Percentiles rank a stretch among this genome's conserved stretches.
Conservation (phyloP, 1,140 invertebrate species). For the Panonychus citri region DNA sequence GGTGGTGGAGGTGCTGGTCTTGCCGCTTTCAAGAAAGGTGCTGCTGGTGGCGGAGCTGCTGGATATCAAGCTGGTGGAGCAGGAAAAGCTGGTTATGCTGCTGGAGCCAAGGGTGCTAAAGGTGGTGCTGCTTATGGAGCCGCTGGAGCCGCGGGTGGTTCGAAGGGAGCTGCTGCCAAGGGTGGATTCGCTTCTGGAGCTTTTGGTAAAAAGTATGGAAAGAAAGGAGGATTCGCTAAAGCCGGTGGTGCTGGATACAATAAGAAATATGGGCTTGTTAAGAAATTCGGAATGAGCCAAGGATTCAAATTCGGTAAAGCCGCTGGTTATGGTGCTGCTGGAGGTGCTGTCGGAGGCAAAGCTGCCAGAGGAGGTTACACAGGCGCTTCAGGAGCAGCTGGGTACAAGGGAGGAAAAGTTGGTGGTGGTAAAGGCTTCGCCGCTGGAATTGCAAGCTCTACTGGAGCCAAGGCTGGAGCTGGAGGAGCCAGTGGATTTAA, state of each 20-base stretch:
- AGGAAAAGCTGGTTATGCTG: too few species aligned
- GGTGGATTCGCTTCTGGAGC: neutral
- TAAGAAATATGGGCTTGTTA: slow-evolving; percentile 5
- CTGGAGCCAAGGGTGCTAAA: neutral
- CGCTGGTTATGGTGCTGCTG: neutral
- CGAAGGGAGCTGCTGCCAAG: neutral
- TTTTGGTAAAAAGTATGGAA: slow-evolving; percentile 1
- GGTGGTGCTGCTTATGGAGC: neutral
- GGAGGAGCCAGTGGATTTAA: neutral
- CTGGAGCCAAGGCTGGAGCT: neutral
- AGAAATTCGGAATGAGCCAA: slow-evolving; percentile 7
- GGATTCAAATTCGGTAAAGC: slow-evolving; percentile 11
- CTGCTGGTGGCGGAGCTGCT: too few species aligned
- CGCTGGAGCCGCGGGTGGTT: neutral
- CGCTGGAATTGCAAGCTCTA: neutral
- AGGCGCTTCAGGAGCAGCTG: neutral
- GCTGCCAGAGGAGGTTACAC: neutral
- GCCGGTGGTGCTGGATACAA: slow-evolving; percentile 7
- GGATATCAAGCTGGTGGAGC: too few species aligned
- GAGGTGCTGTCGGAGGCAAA: neutral
- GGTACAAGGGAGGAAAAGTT: neutral
- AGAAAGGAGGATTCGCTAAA: slow-evolving; percentile 9
- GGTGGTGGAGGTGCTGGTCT: too few species aligned
- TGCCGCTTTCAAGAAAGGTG: too few species aligned
- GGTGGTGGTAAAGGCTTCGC: neutral